Conservation (phyloP, 2,797 vertebrate genomes). For the Selene dorsalis region DNA sequence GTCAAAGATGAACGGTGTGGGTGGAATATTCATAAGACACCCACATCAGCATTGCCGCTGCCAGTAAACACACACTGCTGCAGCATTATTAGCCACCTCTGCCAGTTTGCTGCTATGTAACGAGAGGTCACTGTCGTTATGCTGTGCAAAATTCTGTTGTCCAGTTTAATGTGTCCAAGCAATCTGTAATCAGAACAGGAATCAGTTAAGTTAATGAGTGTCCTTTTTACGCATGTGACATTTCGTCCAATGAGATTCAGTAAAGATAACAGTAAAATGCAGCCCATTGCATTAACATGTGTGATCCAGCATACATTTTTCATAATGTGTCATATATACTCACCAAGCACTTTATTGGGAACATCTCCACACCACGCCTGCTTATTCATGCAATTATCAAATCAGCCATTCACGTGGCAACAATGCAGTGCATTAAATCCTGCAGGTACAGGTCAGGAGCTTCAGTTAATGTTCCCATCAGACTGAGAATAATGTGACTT, state of each 20-base stretch:
- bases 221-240: background rate
- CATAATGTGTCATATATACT: background rate
- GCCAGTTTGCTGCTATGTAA: background rate
- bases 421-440: background rate
- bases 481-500: background rate
- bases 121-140: background rate
- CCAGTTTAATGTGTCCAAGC: background rate
- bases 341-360: background rate
- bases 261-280: background rate
- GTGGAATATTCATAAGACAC: constrained; percentile 42
- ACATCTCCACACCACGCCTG: background rate
- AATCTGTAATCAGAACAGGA: background rate
- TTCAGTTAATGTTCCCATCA: background rate
- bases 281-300: background rate
- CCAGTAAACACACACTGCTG: constrained; percentile 28
- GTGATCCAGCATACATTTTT: background rate
- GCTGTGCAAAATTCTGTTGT: background rate
- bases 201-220: background rate
- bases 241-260: background rate
- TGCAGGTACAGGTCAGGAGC: background rate
- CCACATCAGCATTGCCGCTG: constrained; percentile 25
- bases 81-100: background rate
- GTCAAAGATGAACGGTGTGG: constrained; percentile 27
- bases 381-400: background rate
- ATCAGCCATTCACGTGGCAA: background rate